phyloP scores from a whole-genome alignment of 2,888 invertebrate genomes.

The Teleogryllus oceanicus region DNA sequence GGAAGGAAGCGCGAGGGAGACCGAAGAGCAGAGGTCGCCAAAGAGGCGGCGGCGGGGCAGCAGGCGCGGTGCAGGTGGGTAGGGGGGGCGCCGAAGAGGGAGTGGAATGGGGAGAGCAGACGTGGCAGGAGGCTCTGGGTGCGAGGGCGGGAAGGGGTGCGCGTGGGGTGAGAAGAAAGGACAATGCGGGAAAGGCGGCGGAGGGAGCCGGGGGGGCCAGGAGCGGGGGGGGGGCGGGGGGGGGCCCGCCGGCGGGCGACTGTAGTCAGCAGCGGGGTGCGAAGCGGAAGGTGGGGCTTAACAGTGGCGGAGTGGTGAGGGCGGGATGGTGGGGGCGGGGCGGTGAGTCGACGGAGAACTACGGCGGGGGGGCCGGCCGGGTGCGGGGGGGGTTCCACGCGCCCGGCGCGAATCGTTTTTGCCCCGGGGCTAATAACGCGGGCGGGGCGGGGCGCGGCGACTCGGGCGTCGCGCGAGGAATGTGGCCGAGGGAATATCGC shows the following conservation, averaged over 20 bases:
- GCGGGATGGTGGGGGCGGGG: not conserved
- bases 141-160: too few species aligned
- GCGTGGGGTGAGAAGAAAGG: too few species aligned
- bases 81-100: too few species aligned
- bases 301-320: not conserved
- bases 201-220: too few species aligned
- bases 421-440: conserved; percentile 5
- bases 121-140: too few species aligned
- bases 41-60: too few species aligned
- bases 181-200: too few species aligned
- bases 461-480: not conserved
- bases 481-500: not conserved
- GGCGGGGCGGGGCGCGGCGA: not conserved
- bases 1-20: too few species aligned
- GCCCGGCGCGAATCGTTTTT: conserved; percentile 3
- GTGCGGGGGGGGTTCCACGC: not conserved
- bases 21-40: too few species aligned
- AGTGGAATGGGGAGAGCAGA: too few species aligned
- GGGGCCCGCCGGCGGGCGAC: not conserved
- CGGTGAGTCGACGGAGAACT: not conserved
- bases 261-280: not conserved
- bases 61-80: too few species aligned
- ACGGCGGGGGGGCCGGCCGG: not conserved
- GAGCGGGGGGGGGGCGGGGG: not conserved
- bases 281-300: too few species aligned